These are phyloP conservation scores for Brachionus plicatilis DNA, from an alignment of 1,140 invertebrate species.

Conservation along the genomic window DNA sequence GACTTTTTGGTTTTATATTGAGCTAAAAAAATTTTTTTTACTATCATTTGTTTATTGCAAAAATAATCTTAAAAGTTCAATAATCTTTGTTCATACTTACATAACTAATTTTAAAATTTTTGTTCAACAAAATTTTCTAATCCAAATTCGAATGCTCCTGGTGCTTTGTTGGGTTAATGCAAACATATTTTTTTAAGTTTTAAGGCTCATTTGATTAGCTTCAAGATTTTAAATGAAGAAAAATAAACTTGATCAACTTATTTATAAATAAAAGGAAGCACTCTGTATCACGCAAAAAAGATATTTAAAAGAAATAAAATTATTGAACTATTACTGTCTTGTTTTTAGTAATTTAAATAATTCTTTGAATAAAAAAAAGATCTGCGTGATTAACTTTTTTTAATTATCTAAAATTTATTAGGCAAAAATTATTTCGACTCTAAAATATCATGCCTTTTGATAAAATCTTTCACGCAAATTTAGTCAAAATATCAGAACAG, in stretches of 20 bases:
- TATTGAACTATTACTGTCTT: neutral
- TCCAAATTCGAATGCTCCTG: neutral
- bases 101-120: neutral
- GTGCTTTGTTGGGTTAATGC: neutral
- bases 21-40: neutral
- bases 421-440: neutral
- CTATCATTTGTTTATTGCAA: neutral
- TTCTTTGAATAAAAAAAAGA: neutral
- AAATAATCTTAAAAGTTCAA: neutral
- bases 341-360: neutral
- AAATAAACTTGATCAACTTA: neutral
- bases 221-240: neutral
- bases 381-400: neutral
- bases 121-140: neutral
- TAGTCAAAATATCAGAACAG: neutral
- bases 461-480: neutral
- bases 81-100: neutral
- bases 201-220: neutral
- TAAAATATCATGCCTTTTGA: neutral
- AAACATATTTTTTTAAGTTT: neutral
- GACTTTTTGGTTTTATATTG: neutral
- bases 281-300: neutral
- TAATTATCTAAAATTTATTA: neutral
- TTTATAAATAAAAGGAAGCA: constrained; percentile 6
- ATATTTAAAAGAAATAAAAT: constrained; percentile 10